Evolutionary conservation across 2,797 vertebrate species (phyloP), one percentile per base, ranked within the genome.

Genomic region (Balearica regulorum): DNA sequence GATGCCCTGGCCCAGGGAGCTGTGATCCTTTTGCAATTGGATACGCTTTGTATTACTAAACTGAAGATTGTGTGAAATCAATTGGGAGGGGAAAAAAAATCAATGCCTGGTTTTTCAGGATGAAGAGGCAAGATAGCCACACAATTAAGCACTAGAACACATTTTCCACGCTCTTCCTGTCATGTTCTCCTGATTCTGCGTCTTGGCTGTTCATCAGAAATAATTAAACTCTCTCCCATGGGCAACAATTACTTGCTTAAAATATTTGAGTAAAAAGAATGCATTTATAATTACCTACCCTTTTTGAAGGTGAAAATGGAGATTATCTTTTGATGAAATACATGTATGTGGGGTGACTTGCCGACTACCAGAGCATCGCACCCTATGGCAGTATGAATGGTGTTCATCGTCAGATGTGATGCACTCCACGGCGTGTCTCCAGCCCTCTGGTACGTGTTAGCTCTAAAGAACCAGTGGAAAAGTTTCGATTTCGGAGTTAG

Each of bases 211-310:
- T 98, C 97, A 96, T 98, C 97, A 97, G 97, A 98, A 98, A 97
- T 98, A 98, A 98, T 97, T 98, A 98, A 98, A 98, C 96, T 97
- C 94, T 97, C 96, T 98, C 98, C 98, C 98, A 96, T 96, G 98
- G 97, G 98, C 97, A 97, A 98, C 98, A 98, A 98, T 98, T 98
- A 98, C 97, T 97, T 96, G 95, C 97, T 97, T 97, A 97, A 97
- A 98, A 97, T 97, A 98, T 97, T 97, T 97, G 97, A 98, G 95
- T 94, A 97, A 97, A 96, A 97, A 97, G 96, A 97, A 97, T 95
- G 97, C 97, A 96, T 97, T 98, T 98, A 97, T 98, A 98, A 98
- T 98, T 97, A 97, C 93, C 96, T 97, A 92, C 96, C 93, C 97
- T 97, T 97, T 97, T 96, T 97, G 97, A 97, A 98, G 97, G 97